Percentiles rank a stretch among this genome's conserved stretches.
These are phyloP conservation scores for Actinopyga echinites DNA, from an alignment of 53 echinoderm and acorn worm species.

Conservation along the genomic window DNA sequence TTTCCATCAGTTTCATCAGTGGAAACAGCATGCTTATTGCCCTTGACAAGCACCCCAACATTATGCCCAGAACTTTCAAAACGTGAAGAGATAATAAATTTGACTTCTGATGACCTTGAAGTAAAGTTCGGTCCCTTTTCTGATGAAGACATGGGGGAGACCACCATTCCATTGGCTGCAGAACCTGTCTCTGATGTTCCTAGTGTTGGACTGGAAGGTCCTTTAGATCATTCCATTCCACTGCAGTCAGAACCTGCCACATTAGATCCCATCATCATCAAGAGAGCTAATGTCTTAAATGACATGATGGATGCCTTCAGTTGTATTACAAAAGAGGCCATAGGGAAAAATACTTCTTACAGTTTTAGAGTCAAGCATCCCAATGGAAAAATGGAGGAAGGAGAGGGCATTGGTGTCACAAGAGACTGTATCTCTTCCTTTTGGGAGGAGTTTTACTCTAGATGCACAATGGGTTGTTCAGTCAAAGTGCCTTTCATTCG, in stretches of 20 bases:
- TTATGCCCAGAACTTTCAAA: neutral
- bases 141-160: neutral
- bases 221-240: neutral
- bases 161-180: neutral
- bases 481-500: constrained; percentile 52
- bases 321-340: neutral
- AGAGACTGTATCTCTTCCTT: constrained; percentile 49
- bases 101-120: neutral
- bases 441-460: constrained; percentile 54
- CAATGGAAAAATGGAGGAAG: constrained; percentile 30
- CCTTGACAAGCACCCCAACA: constrained; percentile 28
- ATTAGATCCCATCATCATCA: constrained; percentile 11
- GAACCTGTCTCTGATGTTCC: neutral
- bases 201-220: neutral
- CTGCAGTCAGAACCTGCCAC: neutral
- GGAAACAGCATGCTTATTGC: neutral
- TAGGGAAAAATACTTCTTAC: neutral
- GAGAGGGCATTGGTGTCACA: constrained; percentile 36
- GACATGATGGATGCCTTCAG: constrained; percentile 27
- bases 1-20: constrained; percentile 7
- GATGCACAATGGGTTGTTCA: constrained; percentile 27
- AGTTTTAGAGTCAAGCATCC: neutral
- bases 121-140: constrained; percentile 23
- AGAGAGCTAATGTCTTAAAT: neutral
- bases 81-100: neutral